These are phyloP conservation scores for Parus major DNA, from an alignment of 2,113 vertebrate genomes.

Conservation along the genomic window DNA sequence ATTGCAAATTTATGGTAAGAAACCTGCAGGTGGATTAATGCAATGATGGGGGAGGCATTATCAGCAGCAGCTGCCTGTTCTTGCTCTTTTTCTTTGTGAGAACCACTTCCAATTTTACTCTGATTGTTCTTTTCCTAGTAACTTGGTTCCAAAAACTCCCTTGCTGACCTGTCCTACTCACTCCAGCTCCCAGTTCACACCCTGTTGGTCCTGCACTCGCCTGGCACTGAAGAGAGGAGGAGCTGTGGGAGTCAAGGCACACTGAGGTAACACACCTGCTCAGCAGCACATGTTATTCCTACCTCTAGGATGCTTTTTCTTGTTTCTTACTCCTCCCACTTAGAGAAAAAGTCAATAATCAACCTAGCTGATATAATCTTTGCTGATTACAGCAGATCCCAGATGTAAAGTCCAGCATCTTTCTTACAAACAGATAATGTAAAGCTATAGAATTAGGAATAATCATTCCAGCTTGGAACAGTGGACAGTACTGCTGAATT, in stretches of 20 bases:
- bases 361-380: not conserved
- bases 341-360: not conserved
- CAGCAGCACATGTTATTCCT: not conserved
- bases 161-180: not conserved
- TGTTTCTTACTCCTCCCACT: not conserved
- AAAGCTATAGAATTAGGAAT: not conserved
- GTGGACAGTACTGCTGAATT: not conserved
- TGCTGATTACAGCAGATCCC: not conserved
- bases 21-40: not conserved
- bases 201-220: not conserved
- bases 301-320: not conserved
- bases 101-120: not conserved
- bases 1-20: not conserved
- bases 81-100: not conserved
- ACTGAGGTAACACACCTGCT: not conserved
- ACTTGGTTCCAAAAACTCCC: not conserved
- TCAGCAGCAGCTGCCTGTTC: fast-evolving
- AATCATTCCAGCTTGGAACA: fast-evolving
- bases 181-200: not conserved
- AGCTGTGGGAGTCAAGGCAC: not conserved
- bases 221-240: not conserved
- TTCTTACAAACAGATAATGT: not conserved
- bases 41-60: not conserved
- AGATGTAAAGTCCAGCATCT: not conserved
- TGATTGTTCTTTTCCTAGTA: not conserved